Evolutionary conservation across 2,888 invertebrate genomes (phyloP).

Genomic region (Limnephilus auricula): DNA sequence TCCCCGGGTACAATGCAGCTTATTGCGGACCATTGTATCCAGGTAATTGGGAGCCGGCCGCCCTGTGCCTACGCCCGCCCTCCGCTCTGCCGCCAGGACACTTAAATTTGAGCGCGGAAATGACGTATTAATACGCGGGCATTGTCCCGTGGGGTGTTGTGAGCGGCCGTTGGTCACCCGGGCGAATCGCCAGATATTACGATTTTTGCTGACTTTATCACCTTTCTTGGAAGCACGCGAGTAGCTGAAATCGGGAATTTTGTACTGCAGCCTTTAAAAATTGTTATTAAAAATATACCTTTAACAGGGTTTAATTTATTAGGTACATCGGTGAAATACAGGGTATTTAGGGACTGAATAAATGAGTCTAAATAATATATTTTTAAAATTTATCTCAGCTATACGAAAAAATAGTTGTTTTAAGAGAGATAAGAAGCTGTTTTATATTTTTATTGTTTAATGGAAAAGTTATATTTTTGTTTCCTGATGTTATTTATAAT

Average conservation of each 20-base stretch:
- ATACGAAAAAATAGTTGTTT: no score
- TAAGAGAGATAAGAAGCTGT: no score
- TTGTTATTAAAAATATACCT: background rate
- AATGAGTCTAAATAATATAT: no score
- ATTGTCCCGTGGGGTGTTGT: background rate
- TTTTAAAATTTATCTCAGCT: no score
- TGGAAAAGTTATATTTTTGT: no score
- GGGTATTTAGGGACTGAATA: no score
- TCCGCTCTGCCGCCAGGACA: background rate
- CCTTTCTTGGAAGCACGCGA: background rate
- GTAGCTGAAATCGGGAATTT: background rate
- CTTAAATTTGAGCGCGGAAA: slow-evolving; percentile 30
- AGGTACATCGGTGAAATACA: background rate
- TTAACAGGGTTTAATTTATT: background rate
- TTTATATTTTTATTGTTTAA: no score
- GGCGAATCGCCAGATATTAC: background rate
- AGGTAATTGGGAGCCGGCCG: slow-evolving; percentile 42
- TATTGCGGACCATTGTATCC: slow-evolving; percentile 54
- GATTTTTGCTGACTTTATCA: background rate
- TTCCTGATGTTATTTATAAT: no score
- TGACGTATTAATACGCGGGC: slow-evolving; percentile 31
- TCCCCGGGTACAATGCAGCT: slow-evolving; percentile 43
- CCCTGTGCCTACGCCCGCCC: background rate
- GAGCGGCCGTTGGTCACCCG: background rate
- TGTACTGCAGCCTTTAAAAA: background rate